phyloP scores from a whole-genome alignment of 1,140 invertebrate genomes.

The Venustaconcha ellipsiformis region DNA sequence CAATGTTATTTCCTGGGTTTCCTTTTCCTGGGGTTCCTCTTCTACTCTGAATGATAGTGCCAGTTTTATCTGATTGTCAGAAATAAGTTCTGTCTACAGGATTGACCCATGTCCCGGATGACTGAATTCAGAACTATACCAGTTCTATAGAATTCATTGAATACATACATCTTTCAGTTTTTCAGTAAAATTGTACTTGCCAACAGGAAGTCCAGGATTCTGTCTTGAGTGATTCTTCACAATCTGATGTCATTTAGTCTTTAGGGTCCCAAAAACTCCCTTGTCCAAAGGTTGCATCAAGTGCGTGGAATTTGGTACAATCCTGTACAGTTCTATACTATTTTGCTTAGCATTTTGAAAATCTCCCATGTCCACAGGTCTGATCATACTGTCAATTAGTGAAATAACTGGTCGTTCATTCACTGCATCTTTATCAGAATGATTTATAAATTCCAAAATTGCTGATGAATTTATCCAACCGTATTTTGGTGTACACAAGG shows the following conservation, averaged over 20 bases:
- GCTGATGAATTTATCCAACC: conserved; percentile 13
- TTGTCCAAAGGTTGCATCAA: conserved; percentile 37
- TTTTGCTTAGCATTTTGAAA: conserved; percentile 15
- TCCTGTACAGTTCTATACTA: conserved; percentile 25
- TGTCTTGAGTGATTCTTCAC: conserved; percentile 18
- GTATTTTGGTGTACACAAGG: conserved; percentile 9
- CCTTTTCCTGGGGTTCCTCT: too few relatives aligned
- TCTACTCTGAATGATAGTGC: conserved; percentile 4
- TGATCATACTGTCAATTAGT: conserved; percentile 28
- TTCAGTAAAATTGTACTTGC: conserved; percentile 30
- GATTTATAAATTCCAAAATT: conserved; percentile 27
- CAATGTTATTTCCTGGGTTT: too few relatives aligned
- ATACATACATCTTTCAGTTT: conserved; percentile 35
- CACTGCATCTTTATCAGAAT: conserved; percentile 30
- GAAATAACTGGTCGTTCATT: conserved; percentile 22
- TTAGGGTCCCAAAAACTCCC: conserved; percentile 33
- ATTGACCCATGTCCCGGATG: conserved; percentile 14
- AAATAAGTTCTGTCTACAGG: conserved; percentile 15
- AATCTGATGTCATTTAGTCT: conserved; percentile 26
- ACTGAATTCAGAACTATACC: conserved; percentile 32
- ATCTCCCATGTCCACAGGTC: conserved; percentile 6
- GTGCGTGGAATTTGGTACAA: conserved; percentile 35
- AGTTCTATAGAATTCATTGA: conserved; percentile 33
- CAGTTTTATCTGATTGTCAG: conserved; percentile 16
- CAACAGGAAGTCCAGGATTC: conserved; percentile 26